phyloP scores from a whole-genome alignment of 2,888 invertebrate genomes.

The Globia sparganii region DNA sequence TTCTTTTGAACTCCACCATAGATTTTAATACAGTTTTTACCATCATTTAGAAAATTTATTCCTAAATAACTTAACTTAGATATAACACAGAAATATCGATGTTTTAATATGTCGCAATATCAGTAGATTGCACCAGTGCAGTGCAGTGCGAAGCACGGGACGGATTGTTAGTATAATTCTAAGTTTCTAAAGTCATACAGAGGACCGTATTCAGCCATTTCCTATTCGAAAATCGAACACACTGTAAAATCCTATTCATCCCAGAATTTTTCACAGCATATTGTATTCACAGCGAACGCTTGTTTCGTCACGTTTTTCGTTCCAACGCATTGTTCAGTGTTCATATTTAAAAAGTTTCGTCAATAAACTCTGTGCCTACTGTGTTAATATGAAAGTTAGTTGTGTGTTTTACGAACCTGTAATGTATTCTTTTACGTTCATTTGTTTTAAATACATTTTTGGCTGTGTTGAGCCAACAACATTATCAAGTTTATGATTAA shows the following conservation, averaged over 20 bases:
- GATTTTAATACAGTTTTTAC: no score
- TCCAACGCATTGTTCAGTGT: neutral
- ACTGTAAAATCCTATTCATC: conserved; percentile 14
- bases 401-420: neutral
- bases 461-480: neutral
- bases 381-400: neutral
- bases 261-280: neutral
- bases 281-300: neutral
- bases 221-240: neutral
- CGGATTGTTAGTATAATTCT: neutral
- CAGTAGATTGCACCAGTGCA: neutral
- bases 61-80: neutral
- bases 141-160: no score
- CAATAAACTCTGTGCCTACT: neutral
- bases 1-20: no score
- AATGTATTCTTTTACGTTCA: neutral
- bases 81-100: neutral
- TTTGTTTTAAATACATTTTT: neutral
- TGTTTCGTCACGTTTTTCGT: neutral
- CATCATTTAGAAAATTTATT: no score
- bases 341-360: neutral
- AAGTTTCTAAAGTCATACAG: neutral
- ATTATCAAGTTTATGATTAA: no score
- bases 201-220: neutral
- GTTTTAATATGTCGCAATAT: neutral